Evolutionary conservation across 2,797 vertebrate genomes (phyloP), one percentile per base, ranked within the genome.

Genomic region (Acipenser ruthenus): DNA sequence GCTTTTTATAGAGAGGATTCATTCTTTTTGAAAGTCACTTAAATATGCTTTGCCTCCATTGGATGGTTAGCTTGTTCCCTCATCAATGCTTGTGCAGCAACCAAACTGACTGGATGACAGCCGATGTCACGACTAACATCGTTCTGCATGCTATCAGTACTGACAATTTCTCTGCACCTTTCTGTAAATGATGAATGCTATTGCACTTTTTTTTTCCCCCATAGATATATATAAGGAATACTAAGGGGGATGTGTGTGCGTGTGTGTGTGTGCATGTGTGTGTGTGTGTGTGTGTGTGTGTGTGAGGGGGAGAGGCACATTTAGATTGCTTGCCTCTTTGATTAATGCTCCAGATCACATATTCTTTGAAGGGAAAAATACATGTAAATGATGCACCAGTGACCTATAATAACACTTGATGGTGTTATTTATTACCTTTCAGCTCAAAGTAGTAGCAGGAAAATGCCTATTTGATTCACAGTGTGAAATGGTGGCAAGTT

Each of bases 91-190:
- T 59, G 47, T 52, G 9, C 53, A 13, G 53, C 64, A 18, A 10
- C 18, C 64, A 59, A 13, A 58, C 52, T 58, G 51, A 65, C 64
- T 55, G 52, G 55, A 58, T 65, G 52, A 65, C 64, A 65, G 64
- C 47, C 6, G 53, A 10, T 65, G 64, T 65, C 64, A 65, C 52
- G 49, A 56, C 7, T 12, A 47, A 49, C 53, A 6, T 58, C 11
- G 6, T 59, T 12, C 64, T 48, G 37, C 10, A 12, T 13, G 53
- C 12, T 55, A 49, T 53, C 47, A 23, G 56, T 48, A 65, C 64
- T 58, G 64, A 58, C 52, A 65, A 65, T 58, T 56, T 15, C n/a
- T 10, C 15, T 18, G 55, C 12, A 4, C 50, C 6, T 51, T 53
- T 52, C 48, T 10, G 50, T 65, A 65, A 65, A 65, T 56, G n/a